Conservation (phyloP, 1,140 invertebrate genomes). For the Drosophila leontia region DNA sequence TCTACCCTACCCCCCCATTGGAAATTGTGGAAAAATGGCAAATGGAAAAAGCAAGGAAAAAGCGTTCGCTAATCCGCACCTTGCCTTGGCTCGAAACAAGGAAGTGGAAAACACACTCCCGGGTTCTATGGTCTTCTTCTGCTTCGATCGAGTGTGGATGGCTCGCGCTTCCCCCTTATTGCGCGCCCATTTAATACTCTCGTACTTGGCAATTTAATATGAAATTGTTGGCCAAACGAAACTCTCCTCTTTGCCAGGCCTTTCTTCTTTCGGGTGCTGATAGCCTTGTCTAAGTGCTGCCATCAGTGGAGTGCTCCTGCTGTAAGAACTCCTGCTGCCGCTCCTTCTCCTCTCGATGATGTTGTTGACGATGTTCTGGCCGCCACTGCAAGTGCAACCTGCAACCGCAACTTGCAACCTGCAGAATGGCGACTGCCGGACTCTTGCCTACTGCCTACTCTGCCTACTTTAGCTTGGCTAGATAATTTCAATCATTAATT, state of each 20-base stretch:
- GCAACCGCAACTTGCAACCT: slow-evolving; percentile 30
- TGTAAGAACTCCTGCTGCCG: slow-evolving; percentile 22
- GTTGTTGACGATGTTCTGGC: slow-evolving; percentile 65
- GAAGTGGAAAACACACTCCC: slow-evolving; percentile 70
- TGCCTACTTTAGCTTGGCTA: slow-evolving; percentile 77
- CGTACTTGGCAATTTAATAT: slow-evolving; percentile 80
- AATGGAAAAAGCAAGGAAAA: slow-evolving; percentile 18
- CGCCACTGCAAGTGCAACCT: slow-evolving; percentile 53
- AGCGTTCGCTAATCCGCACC: slow-evolving; percentile 72
- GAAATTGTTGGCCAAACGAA: slow-evolving; percentile 80
- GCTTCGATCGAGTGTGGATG: slow-evolving; percentile 39
- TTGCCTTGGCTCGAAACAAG: slow-evolving; percentile 64
- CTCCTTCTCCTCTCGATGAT: slow-evolving; percentile 54
- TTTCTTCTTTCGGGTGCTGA: slow-evolving; percentile 69
- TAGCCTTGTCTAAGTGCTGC: slow-evolving; percentile 82
- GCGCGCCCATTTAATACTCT: slow-evolving; percentile 70
- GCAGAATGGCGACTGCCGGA: slow-evolving; percentile 20
- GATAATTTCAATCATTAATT: slow-evolving; percentile 84
- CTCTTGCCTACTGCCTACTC: slow-evolving; percentile 23
- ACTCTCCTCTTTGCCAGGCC: slow-evolving; percentile 26
- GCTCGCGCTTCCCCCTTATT: slow-evolving; percentile 42
- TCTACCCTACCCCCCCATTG: slow-evolving; percentile 9
- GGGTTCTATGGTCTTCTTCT: background rate
- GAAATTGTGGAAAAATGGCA: slow-evolving; percentile 19
- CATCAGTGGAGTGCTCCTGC: slow-evolving; percentile 64